Conservation (phyloP, 1,140 invertebrate genomes). For the Pinna nobilis region DNA sequence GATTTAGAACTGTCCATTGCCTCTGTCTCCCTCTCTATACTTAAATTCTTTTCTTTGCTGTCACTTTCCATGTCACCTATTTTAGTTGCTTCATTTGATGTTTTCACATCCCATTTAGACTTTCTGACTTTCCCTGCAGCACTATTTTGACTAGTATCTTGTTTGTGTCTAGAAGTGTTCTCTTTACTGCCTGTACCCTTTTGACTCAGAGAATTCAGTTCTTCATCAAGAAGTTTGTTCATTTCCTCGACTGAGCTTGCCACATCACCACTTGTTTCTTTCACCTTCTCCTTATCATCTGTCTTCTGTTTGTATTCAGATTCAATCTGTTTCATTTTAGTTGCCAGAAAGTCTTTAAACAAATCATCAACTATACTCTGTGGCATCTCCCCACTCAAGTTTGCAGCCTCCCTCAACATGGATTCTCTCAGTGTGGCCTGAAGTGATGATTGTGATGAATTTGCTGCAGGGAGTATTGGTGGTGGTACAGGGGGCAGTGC, state of each 20-base stretch:
- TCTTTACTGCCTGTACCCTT: conserved; percentile 24
- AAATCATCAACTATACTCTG: conserved; percentile 61
- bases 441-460: not conserved
- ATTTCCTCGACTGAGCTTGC: conserved; percentile 71
- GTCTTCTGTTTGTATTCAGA: conserved; percentile 53
- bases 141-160: not conserved
- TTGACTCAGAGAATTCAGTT: conserved; percentile 48
- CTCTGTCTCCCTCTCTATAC: no score
- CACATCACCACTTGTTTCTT: conserved; percentile 46
- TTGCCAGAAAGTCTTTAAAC: conserved; percentile 61
- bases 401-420: conserved; percentile 17
- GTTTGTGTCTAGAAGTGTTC: not conserved
- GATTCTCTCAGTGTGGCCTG: conserved; percentile 10
- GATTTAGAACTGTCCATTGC: conserved; percentile 18
- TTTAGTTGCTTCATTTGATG: conserved; percentile 19
- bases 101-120: conserved; percentile 1
- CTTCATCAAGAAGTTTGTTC: conserved; percentile 75
- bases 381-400: conserved; percentile 7
- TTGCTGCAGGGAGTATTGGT: not conserved
- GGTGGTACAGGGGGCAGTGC: not conserved
- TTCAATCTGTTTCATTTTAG: conserved; percentile 57
- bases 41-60: conserved; percentile 8
- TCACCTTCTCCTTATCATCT: conserved; percentile 29
- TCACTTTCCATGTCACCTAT: not conserved
- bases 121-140: not conserved